Evolutionary conservation across 2,797 vertebrate species (phyloP).

Genomic region (Zenarchopterus dispar): DNA sequence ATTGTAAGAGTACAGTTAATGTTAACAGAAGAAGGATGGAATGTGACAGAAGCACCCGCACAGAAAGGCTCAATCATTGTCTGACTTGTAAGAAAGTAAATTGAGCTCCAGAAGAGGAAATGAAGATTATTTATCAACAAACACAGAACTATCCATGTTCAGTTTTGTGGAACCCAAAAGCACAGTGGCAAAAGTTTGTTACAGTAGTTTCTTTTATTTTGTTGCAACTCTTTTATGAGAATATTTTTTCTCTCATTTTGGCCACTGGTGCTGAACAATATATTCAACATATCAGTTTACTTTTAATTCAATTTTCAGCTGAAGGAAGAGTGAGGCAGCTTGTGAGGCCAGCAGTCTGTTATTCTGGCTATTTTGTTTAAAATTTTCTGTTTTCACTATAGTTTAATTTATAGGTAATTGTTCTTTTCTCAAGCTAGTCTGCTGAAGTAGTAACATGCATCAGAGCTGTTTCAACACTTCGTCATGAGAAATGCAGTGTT

Average conservation of each 20-base stretch:
- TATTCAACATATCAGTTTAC: constrained; percentile 27
- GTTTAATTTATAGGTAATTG: constrained; percentile 14
- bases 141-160: not conserved
- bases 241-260: constrained; percentile 17
- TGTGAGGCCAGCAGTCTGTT: constrained; percentile 5
- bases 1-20: constrained; percentile 39
- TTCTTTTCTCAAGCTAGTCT: constrained; percentile 15
- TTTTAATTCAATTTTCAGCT: constrained; percentile 15
- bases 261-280: constrained; percentile 16
- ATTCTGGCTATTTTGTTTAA: not conserved
- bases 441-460: constrained; percentile 36
- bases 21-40: constrained; percentile 11
- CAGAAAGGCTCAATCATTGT: constrained; percentile 14
- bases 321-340: constrained; percentile 12
- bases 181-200: not conserved
- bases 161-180: constrained; percentile 12
- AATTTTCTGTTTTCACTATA: not conserved
- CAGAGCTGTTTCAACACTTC: constrained; percentile 25
- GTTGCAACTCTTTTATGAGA: constrained; percentile 16
- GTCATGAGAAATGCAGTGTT: constrained; percentile 40
- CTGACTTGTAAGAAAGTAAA: constrained; percentile 26
- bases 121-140: not conserved
- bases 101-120: constrained; percentile 38
- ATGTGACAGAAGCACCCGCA: constrained; percentile 7
- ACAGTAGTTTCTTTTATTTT: not conserved